phyloP scores from a whole-genome alignment of 2,888 invertebrate species.

The Pyrrhosoma nymphula region DNA sequence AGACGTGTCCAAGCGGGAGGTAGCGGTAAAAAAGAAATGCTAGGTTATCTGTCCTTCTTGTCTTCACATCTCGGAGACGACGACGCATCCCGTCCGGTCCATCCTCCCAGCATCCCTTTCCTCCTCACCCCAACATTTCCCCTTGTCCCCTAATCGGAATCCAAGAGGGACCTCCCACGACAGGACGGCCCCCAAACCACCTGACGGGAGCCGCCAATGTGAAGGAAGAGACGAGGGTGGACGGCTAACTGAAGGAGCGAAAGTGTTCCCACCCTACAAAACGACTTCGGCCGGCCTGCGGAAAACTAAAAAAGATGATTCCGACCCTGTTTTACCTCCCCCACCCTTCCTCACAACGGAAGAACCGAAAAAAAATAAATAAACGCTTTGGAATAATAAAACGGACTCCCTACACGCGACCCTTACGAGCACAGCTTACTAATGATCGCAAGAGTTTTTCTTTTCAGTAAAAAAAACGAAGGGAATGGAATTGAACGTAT shows the following conservation, averaged over 20 bases:
- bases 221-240: neutral
- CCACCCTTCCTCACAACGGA: neutral
- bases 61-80: neutral
- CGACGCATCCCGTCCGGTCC: neutral
- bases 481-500: neutral
- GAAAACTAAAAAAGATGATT: neutral
- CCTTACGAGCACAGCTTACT: constrained; percentile 26
- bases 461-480: neutral
- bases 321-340: neutral
- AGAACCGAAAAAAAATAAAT: neutral
- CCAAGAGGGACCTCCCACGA: constrained; percentile 44
- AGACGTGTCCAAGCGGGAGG: neutral
- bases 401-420: constrained; percentile 37
- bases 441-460: neutral
- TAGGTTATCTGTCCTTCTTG: neutral
- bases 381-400: neutral
- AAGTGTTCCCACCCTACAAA: neutral
- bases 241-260: neutral
- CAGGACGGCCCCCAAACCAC: neutral
- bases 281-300: neutral
- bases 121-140: neutral
- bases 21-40: neutral
- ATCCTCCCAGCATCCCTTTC: neutral
- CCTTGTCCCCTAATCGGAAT: neutral
- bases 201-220: constrained; percentile 15